phyloP scores from a whole-genome alignment of 2,113 vertebrate species.

The Blennius ocellaris region DNA sequence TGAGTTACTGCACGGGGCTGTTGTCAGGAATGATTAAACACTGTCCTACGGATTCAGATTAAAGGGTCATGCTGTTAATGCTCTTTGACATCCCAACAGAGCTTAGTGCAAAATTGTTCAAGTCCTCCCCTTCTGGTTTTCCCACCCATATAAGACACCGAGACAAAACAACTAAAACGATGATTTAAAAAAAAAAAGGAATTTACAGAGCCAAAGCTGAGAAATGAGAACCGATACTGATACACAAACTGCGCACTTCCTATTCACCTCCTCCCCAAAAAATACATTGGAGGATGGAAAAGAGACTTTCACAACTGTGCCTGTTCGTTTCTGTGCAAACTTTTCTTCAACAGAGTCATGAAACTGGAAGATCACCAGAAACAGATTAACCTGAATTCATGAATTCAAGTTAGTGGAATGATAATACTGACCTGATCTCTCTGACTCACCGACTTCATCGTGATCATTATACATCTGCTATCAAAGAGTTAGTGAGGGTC shows the following conservation, averaged over 20 bases:
- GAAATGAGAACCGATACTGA: slow-evolving; percentile 16
- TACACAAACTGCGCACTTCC: slow-evolving; percentile 17
- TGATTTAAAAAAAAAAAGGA: slow-evolving; percentile 11
- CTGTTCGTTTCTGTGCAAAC: slow-evolving; percentile 44
- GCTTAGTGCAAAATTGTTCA: slow-evolving; percentile 82
- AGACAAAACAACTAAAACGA: slow-evolving; percentile 13
- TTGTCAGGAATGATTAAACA: slow-evolving; percentile 37
- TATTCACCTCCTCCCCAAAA: slow-evolving; percentile 22
- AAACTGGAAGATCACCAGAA: slow-evolving; percentile 17
- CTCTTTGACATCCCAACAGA: slow-evolving; percentile 51
- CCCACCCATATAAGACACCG: slow-evolving; percentile 15
- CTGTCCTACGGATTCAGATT: slow-evolving; percentile 67
- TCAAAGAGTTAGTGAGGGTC: no score
- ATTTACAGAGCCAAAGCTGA: slow-evolving; percentile 58
- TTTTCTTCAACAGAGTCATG: neutral
- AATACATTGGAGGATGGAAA: neutral
- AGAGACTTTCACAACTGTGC: slow-evolving; percentile 1
- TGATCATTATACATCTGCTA: neutral
- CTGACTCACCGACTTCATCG: neutral
- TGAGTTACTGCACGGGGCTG: neutral
- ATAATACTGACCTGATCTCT: neutral
- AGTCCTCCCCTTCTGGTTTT: slow-evolving; percentile 59
- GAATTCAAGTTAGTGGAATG: slow-evolving; percentile 11
- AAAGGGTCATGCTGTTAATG: slow-evolving; percentile 80
- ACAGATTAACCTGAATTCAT: neutral